Base-by-base conservation (phyloP, 2,888 invertebrate genomes). In the Hetaerina titia region DNA sequence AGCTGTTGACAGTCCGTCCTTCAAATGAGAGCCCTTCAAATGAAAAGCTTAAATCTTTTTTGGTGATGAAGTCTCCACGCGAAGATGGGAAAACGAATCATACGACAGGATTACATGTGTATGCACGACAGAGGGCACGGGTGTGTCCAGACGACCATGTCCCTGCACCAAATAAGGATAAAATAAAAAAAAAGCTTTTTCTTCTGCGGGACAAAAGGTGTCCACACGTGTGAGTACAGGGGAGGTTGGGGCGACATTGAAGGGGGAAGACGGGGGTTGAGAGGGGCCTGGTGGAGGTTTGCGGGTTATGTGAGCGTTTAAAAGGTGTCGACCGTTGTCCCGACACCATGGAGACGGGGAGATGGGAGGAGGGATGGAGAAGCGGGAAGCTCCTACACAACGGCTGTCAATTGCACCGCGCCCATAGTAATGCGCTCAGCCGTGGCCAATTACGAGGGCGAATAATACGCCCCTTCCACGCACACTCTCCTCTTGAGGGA, bases 381-480 rank as follows among this genome's bases (percentile, higher is more conserved):
- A 9, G n/a, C 7, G 5, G 19, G 69, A 22, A 69, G 2, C 8
- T 9, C 7, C 69, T n/a, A 69, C 81, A 31, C 81, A 13, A 81
- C 81, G 81, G 13, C 81, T 81, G 81, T 81, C 81, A 81, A 81
- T 81, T 81, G 81, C 81, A 81, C 81, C 69, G 69, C 69, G 69
- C 81, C 81, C 81, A 81, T 81, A 11, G 81, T 31, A 13, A 81
- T 22, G 81, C 81, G 81, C 25, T 81, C 13, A 31, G 13, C 31
- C 81, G 81, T 15, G n/a, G 81, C 25, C 81, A 81, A 81, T 81
- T 81, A 81, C 25, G 25, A 31, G 25, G 81, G n/a, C 81, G 81
- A 81, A 81, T 81, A 81, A 81, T 81, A 15, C 25, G 81, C 25
- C 25, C 81, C 81, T 13, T 81, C 31, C 81, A 15, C 81, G 25